phyloP scores from a whole-genome alignment of 2,888 invertebrate genomes.

The Torymus tubicola region DNA sequence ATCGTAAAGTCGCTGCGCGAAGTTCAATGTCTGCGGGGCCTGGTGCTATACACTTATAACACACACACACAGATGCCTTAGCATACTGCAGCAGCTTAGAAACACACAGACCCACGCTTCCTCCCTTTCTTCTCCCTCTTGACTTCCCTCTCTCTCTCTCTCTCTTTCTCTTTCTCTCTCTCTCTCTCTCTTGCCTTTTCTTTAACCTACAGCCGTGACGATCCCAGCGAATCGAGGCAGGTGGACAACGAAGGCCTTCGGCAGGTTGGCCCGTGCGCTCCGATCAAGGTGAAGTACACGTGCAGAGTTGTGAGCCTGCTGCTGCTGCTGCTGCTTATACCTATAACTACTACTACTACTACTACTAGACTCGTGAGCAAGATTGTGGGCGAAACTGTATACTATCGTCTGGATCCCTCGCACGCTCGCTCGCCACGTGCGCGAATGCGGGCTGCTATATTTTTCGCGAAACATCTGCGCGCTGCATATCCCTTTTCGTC shows the following conservation, averaged over 20 bases:
- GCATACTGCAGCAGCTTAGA: too few species aligned
- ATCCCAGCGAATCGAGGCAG: slow-evolving; percentile 34
- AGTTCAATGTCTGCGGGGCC: slow-evolving; percentile 24
- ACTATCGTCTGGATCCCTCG: neutral
- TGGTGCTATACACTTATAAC: too few species aligned
- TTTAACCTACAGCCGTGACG: neutral
- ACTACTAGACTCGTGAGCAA: neutral
- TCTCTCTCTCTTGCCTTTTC: neutral
- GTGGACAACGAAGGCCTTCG: slow-evolving; percentile 42
- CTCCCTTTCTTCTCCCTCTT: slow-evolving; percentile 17
- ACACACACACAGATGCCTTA: too few species aligned
- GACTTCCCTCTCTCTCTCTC: neutral
- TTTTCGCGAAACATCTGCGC: slow-evolving; percentile 52
- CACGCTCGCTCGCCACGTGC: slow-evolving; percentile 7
- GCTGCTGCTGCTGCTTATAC: too few species aligned
- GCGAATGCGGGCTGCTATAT: slow-evolving; percentile 47
- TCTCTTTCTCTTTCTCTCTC: slow-evolving; percentile 4
- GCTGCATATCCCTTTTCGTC: slow-evolving; percentile 33
- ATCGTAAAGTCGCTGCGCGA: slow-evolving; percentile 14
- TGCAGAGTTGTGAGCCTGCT: too few species aligned
- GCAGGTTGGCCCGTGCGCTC: slow-evolving; percentile 37
- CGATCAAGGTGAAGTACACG: slow-evolving; percentile 52
- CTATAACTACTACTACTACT: neutral
- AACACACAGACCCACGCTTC: slow-evolving; percentile 1
- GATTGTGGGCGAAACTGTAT: slow-evolving; percentile 38